Evolutionary conservation across 2,888 invertebrate species (phyloP).

Genomic region (Drosophila sordidula): DNA sequence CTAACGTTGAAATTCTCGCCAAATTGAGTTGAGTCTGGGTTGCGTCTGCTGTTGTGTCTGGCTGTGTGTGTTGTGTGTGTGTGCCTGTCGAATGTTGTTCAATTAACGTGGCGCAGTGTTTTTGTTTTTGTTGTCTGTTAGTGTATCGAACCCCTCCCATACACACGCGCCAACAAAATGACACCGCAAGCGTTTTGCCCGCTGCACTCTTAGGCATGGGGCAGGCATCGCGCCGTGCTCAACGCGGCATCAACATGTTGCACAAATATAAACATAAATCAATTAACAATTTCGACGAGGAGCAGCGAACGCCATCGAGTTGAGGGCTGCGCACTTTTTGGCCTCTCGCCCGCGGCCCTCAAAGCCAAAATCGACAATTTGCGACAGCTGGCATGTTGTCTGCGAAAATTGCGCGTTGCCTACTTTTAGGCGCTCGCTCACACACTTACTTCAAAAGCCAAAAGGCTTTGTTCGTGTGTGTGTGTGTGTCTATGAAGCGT

Average conservation of each 20-base stretch:
- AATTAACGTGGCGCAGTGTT: slow-evolving; percentile 72
- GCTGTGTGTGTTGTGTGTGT: slow-evolving; percentile 9
- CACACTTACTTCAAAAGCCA: slow-evolving; percentile 12
- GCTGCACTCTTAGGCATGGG: slow-evolving; percentile 11
- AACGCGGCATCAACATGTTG: slow-evolving; percentile 72
- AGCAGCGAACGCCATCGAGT: slow-evolving; percentile 8
- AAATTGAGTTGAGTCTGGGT: slow-evolving; percentile 62
- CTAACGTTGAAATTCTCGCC: slow-evolving; percentile 60
- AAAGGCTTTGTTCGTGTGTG: neutral
- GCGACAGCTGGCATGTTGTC: slow-evolving; percentile 42
- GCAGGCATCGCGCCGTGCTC: neutral
- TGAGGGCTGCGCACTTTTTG: slow-evolving; percentile 29
- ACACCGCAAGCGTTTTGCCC: slow-evolving; percentile 71
- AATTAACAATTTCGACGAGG: slow-evolving; percentile 71
- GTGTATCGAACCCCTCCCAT: slow-evolving; percentile 27
- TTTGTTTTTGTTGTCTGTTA: slow-evolving; percentile 67
- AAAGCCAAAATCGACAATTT: slow-evolving; percentile 68
- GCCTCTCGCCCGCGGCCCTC: slow-evolving; percentile 52
- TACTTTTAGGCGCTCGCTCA: slow-evolving; percentile 66
- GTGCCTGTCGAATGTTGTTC: slow-evolving; percentile 74
- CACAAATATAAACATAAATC: slow-evolving; percentile 81
- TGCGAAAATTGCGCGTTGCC: slow-evolving; percentile 40
- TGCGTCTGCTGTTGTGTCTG: slow-evolving; percentile 9
- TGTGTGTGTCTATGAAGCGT: slow-evolving; percentile 1
- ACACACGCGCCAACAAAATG: slow-evolving; percentile 31